phyloP scores from a whole-genome alignment of 2,113 vertebrate species.

The Nicator chloris region DNA sequence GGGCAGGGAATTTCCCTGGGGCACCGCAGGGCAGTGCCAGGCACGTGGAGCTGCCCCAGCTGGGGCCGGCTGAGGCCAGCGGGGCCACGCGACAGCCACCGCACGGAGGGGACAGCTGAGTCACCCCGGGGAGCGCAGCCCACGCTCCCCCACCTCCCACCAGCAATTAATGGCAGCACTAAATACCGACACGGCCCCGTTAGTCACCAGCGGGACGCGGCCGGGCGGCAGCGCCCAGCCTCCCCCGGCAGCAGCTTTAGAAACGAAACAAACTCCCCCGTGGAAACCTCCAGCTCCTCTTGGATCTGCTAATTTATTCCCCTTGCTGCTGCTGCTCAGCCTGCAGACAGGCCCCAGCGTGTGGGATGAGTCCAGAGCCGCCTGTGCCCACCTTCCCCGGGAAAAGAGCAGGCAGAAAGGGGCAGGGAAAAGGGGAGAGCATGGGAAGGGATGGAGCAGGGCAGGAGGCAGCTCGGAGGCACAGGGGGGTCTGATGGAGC shows the following conservation, averaged over 20 bases:
- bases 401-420: background rate
- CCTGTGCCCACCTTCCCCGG: background rate
- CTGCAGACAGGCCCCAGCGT: background rate
- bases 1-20: background rate
- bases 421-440: background rate
- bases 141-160: background rate
- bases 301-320: constrained; percentile 44
- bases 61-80: background rate
- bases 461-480: background rate
- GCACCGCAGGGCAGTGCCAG: rapidly evolving
- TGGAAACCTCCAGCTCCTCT: constrained; percentile 28
- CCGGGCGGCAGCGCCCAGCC: background rate
- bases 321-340: constrained; percentile 4
- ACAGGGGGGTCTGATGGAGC: background rate
- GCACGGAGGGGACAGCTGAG: background rate
- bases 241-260: background rate
- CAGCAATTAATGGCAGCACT: background rate
- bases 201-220: background rate
- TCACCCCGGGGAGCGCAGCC: background rate
- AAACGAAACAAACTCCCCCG: constrained; percentile 16
- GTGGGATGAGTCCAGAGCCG: background rate
- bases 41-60: background rate
- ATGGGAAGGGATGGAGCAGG: background rate
- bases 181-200: background rate
- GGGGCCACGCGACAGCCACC: rapidly evolving